Conservation (phyloP, 2,797 vertebrate species). For the Platalea minor region DNA sequence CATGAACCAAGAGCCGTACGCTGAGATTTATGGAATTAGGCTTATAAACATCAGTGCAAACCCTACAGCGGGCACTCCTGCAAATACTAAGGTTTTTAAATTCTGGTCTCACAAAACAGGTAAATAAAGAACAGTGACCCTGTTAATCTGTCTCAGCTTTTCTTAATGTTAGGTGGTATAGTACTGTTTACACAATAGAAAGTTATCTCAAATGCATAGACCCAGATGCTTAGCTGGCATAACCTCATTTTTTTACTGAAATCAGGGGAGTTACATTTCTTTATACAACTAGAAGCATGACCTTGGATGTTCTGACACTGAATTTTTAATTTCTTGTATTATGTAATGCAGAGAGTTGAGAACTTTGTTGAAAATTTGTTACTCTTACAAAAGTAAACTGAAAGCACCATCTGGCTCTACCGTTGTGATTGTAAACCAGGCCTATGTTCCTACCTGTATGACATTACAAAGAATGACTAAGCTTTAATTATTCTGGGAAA, state of each 20-base stretch:
- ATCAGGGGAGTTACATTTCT: background rate
- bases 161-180: background rate
- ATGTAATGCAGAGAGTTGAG: background rate
- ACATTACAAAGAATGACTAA: constrained; percentile 22
- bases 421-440: background rate
- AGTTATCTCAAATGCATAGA: background rate
- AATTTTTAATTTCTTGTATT: background rate
- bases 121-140: background rate
- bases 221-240: background rate
- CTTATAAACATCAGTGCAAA: background rate
- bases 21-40: background rate
- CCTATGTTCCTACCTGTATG: constrained; percentile 4
- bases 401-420: background rate
- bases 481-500: constrained; percentile 56
- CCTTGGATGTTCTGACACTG: background rate
- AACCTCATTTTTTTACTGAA: background rate
- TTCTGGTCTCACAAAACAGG: background rate
- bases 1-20: background rate
- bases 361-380: background rate
- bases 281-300: background rate
- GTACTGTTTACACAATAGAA: background rate
- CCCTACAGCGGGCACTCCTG: background rate
- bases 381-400: background rate
- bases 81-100: background rate
- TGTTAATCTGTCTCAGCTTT: background rate